These are phyloP conservation scores for Cynopterus sphinx DNA, from an alignment of 2,797 vertebrate genomes.

Conservation along the genomic window DNA sequence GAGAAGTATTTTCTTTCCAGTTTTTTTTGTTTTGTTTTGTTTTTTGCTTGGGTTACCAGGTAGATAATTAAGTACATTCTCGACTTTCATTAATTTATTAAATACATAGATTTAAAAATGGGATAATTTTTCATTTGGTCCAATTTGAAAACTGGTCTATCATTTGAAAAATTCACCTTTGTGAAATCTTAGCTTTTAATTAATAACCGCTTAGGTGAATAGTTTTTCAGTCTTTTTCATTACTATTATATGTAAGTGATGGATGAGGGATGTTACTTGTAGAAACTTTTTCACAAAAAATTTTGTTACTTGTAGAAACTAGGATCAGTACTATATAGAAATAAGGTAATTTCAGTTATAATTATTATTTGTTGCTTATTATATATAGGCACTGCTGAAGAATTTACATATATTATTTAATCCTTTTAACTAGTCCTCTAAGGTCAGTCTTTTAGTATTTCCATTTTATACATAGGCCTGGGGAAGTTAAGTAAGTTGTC, in stretches of 20 bases:
- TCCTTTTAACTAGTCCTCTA: neutral
- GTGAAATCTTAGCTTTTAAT: neutral
- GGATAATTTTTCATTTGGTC: neutral
- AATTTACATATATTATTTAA: neutral
- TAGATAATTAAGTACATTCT: neutral
- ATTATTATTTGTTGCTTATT: neutral
- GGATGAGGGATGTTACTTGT: neutral
- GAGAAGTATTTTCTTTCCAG: neutral
- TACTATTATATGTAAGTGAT: neutral
- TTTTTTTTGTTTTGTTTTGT: slow-evolving; percentile 42
- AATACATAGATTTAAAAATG: slow-evolving; percentile 9
- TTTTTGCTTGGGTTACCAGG: neutral
- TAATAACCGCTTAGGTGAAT: neutral
- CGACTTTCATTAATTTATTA: slow-evolving; percentile 15
- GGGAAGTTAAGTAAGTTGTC: neutral
- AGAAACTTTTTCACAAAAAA: neutral
- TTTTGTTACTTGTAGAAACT: neutral
- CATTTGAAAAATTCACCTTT: slow-evolving; percentile 35
- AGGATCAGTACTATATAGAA: neutral
- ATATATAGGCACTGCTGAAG: neutral
- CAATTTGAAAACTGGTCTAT: neutral
- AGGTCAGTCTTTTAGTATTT: neutral
- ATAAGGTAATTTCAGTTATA: neutral
- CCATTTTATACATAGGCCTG: neutral
- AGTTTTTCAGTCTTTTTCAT: neutral